Evolutionary conservation across 1,140 invertebrate genomes (phyloP), one percentile per base, ranked within the genome.

Genomic region (Venturia canescens): DNA sequence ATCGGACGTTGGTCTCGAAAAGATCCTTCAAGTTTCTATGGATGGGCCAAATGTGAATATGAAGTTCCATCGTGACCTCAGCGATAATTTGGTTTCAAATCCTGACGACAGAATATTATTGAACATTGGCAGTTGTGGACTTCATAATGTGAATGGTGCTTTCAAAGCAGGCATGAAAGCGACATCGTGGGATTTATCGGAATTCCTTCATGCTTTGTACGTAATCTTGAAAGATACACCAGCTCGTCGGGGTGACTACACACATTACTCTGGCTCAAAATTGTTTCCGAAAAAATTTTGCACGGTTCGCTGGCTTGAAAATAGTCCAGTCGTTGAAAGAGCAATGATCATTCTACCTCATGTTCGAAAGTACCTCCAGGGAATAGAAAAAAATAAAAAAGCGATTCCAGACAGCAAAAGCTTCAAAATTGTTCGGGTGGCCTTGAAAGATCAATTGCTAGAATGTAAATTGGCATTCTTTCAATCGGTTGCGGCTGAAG

Each of bases 241-340:
- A 70, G 84, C 84, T 15, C 53, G 80, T n/a, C 48, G 82, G 63
- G 82, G 57, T 16, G 78, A 83, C 71, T 84, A 83, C 38, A 71
- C 44, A 23, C 50, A 53, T 38, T 16, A 34, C 27, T 78, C 82
- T 6, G 60, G 79, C 21, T 81, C 82, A 16, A 76, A n/a, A 53
- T 29, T 80, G 31, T 81, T 79, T 72, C 84, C 84, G 18, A 79
- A 76, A 38, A 81, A 85, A 71, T 85, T 83, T 70, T 85, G 82
- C 69, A 29, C 80, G 6, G 44, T 82, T 50, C 67, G 82, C 48
- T 85, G 82, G 82, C 26, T 85, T 23, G 81, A 81, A 48, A 85
- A 85, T 75, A 75, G 34, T 23, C 34, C 26, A 29, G 83, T 85
- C 9, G 71, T 79, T 66, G 57, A 83, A 69, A 82, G 80, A 80